A percentile compares a stretch with the other conserved stretches of the same genome.
Conservation (phyloP, 2,113 vertebrate genomes). For the Talpa occidentalis region DNA sequence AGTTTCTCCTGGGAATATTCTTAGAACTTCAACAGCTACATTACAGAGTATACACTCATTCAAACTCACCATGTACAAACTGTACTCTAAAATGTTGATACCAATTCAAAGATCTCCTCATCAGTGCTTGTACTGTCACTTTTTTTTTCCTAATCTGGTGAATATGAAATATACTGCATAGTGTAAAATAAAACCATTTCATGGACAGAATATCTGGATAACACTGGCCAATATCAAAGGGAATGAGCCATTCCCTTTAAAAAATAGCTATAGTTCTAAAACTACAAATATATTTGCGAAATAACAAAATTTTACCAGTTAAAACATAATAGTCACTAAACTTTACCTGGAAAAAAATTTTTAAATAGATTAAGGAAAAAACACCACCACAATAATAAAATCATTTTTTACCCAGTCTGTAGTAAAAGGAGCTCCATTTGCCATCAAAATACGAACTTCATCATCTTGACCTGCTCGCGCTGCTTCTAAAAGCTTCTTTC, state of each 20-base stretch:
- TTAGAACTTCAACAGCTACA: not conserved
- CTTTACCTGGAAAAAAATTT: not conserved
- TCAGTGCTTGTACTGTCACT: not conserved
- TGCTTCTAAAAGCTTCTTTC: conserved; percentile 94
- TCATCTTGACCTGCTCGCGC: conserved; percentile 93
- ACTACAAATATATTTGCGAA: conserved; percentile 24
- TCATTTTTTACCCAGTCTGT: conserved; percentile 91
- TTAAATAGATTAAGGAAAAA: not conserved
- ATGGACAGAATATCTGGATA: not conserved
- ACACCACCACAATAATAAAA: not conserved
- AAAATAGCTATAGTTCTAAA: conserved; percentile 33
- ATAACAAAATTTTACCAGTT: conserved; percentile 5
- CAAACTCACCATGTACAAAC: not conserved
- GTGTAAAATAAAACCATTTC: conserved; percentile 19
- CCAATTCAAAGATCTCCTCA: not conserved
- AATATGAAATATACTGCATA: conserved; percentile 2
- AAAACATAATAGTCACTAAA: not conserved
- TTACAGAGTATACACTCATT: not conserved
- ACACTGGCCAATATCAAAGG: not conserved
- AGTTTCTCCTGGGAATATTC: not conserved
- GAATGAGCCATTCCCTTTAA: conserved; percentile 10
- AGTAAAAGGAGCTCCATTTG: conserved; percentile 94
- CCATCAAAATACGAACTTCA: conserved; percentile 94
- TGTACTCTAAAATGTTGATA: not conserved
- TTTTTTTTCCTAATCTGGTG: not conserved